A percentile compares a stretch with the other conserved stretches of the same genome.
phyloP scores from a whole-genome alignment of 2,797 vertebrate genomes.

The Vultur gryphus region DNA sequence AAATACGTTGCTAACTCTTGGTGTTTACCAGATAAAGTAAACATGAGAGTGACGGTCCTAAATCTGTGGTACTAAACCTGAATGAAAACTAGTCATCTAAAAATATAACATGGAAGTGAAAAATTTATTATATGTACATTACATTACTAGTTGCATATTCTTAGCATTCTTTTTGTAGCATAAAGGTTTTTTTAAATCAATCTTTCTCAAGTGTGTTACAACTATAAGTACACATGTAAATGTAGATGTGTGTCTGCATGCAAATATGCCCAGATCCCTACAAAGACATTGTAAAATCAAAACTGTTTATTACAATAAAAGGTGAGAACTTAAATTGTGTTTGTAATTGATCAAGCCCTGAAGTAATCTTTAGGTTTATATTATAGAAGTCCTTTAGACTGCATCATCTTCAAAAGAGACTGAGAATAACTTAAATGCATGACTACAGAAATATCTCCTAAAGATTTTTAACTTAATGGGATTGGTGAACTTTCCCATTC shows the following conservation, averaged over 20 bases:
- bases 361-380: not conserved
- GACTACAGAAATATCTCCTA: not conserved
- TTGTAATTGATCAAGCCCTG: not conserved
- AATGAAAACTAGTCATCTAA: not conserved
- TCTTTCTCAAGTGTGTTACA: not conserved
- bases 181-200: not conserved
- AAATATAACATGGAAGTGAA: not conserved
- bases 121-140: not conserved
- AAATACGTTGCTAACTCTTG: not conserved
- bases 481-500: not conserved
- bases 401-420: not conserved
- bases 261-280: not conserved
- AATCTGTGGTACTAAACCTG: not conserved
- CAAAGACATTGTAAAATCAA: not conserved
- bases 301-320: not conserved
- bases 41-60: not conserved
- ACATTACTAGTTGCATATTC: not conserved
- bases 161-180: not conserved
- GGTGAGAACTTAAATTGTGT: not conserved
- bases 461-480: not conserved
- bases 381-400: not conserved
- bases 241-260: not conserved
- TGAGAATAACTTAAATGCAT: not conserved
- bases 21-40: not conserved
- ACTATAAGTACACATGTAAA: not conserved